Conservation (phyloP, 2,113 vertebrate genomes). For the Puffinus mauretanicus region DNA sequence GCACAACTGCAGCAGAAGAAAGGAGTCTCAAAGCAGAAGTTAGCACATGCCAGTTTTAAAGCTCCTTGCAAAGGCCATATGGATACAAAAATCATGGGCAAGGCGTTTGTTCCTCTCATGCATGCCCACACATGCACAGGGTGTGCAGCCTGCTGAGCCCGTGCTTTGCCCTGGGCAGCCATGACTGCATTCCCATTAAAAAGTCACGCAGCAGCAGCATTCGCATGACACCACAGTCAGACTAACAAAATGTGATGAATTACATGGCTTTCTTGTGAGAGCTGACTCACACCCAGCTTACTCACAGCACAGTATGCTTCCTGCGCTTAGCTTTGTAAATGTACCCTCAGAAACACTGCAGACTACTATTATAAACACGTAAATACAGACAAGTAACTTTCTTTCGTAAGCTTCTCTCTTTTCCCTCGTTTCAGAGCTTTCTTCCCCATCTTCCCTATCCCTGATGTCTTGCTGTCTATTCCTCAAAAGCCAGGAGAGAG, state of each 20-base stretch:
- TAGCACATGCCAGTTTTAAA: fast-evolving
- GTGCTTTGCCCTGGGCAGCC: neutral
- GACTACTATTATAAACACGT: neutral
- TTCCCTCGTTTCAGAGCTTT: neutral
- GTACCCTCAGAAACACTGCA: neutral
- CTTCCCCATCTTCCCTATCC: neutral
- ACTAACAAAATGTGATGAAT: neutral
- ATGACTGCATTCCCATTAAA: neutral
- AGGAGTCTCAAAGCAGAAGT: neutral
- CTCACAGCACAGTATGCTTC: neutral
- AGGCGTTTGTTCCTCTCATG: neutral
- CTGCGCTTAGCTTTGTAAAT: neutral
- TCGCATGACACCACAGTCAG: fast-evolving
- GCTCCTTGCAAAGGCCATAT: neutral
- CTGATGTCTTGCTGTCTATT: neutral
- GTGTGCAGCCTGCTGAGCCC: neutral
- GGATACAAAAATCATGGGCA: neutral
- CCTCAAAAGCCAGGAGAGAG: neutral
- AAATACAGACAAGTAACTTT: neutral
- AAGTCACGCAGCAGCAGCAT: neutral
- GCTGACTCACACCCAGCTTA: neutral
- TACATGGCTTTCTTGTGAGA: neutral
- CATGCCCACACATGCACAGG: fast-evolving
- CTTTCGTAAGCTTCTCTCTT: neutral
- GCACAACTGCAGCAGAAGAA: neutral